A percentile compares a stretch with the other conserved stretches of the same genome.
Conservation (phyloP, 2,888 invertebrate species). For the Lysandra bellargus region DNA sequence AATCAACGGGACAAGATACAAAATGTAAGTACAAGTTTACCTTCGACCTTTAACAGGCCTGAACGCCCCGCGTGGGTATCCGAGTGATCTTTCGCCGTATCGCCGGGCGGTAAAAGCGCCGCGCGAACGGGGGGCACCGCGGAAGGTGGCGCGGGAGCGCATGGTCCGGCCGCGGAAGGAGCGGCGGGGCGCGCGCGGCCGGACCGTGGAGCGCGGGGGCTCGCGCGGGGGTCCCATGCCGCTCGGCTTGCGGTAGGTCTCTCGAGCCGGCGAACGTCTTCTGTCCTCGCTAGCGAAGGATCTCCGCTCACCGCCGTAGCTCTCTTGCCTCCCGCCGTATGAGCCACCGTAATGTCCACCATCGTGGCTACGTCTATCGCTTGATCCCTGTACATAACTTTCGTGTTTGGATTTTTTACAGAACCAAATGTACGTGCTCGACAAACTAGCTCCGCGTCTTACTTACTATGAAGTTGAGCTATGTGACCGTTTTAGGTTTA, state of each 20-base stretch:
- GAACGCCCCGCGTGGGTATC: slow-evolving; percentile 65
- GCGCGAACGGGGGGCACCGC: slow-evolving; percentile 79
- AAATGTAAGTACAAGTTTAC: slow-evolving; percentile 64
- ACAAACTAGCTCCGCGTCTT: neutral
- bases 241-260: slow-evolving; percentile 72
- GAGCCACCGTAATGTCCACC: slow-evolving; percentile 79
- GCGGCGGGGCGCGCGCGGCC: slow-evolving; percentile 78
- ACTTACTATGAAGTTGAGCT: neutral
- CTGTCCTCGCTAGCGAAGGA: slow-evolving; percentile 78
- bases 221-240: slow-evolving; percentile 76
- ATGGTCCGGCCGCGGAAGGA: slow-evolving; percentile 76
- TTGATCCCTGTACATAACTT: slow-evolving; percentile 79
- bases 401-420: slow-evolving; percentile 60
- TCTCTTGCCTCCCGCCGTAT: slow-evolving; percentile 79
- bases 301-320: slow-evolving; percentile 73
- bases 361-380: slow-evolving; percentile 80
- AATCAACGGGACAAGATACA: slow-evolving; percentile 37
- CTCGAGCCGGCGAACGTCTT: slow-evolving; percentile 77
- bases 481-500: neutral
- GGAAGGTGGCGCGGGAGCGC: slow-evolving; percentile 77
- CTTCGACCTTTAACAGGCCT: slow-evolving; percentile 74
- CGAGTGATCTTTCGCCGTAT: slow-evolving; percentile 66
- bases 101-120: slow-evolving; percentile 66
- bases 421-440: slow-evolving; percentile 31
- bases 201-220: slow-evolving; percentile 57